Conservation (phyloP, 2,888 invertebrate genomes). For the Lathronympha strigana region DNA sequence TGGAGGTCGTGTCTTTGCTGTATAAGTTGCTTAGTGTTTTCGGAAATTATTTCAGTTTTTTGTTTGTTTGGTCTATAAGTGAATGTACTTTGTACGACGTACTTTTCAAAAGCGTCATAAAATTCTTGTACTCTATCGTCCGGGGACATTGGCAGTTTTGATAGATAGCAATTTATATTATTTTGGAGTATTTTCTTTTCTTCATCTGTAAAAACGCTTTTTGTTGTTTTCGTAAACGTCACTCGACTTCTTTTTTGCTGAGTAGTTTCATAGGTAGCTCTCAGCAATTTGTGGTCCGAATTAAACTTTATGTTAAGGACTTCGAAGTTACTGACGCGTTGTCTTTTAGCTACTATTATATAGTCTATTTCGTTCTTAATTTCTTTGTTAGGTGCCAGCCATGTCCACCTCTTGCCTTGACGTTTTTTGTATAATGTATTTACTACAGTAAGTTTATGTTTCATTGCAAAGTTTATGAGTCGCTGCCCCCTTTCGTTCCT, state of each 20-base stretch:
- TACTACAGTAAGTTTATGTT: background rate
- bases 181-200: background rate
- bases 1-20: background rate
- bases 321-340: background rate
- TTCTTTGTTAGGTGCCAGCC: background rate
- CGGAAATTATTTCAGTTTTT: background rate
- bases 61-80: background rate
- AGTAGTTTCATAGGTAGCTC: background rate
- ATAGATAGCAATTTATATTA: background rate
- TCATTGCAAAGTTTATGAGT: background rate
- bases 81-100: background rate
- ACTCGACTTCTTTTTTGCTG: background rate
- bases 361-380: background rate
- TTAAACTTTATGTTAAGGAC: background rate
- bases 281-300: background rate
- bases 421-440: conserved; percentile 4
- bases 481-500: background rate
- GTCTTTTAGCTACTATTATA: background rate
- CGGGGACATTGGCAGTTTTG: background rate
- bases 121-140: background rate
- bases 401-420: background rate
- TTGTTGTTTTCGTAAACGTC: background rate
- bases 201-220: background rate
- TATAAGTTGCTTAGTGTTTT: background rate
- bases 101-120: background rate